These are phyloP conservation scores for Hippolais icterina DNA, from an alignment of 2,113 vertebrate species.

Conservation along the genomic window DNA sequence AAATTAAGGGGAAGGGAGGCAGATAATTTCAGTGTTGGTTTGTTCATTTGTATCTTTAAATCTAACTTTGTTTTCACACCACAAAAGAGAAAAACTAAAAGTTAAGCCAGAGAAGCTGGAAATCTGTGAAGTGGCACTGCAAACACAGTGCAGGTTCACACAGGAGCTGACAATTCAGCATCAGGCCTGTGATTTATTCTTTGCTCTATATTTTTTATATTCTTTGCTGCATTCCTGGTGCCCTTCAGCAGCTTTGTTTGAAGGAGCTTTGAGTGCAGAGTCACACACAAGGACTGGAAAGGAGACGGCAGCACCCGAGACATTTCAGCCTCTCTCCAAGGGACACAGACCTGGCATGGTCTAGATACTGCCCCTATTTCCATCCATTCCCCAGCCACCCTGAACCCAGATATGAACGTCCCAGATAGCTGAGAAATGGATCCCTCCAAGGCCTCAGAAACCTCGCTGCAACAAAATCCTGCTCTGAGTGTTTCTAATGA, in stretches of 20 bases:
- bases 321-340: conserved; percentile 31
- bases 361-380: conserved; percentile 63
- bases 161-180: background rate
- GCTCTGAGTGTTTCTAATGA: background rate
- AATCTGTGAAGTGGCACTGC: background rate
- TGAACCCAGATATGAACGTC: conserved; percentile 61
- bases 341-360: conserved; percentile 43
- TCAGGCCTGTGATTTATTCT: background rate
- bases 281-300: conserved; percentile 11
- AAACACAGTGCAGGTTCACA: background rate
- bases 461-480: background rate
- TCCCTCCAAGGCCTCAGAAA: conserved; percentile 26
- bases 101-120: background rate
- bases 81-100: background rate
- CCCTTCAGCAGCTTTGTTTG: conserved; percentile 42
- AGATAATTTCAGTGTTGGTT: background rate
- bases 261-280: conserved; percentile 34
- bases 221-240: background rate
- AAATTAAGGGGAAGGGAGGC: background rate
- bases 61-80: background rate
- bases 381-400: conserved; percentile 45
- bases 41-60: background rate
- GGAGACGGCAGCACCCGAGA: conserved; percentile 36
- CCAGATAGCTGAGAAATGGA: conserved; percentile 49
- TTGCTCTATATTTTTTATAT: no score